Conservation (phyloP, 2,888 invertebrate genomes). For the Polyploca ridens region DNA sequence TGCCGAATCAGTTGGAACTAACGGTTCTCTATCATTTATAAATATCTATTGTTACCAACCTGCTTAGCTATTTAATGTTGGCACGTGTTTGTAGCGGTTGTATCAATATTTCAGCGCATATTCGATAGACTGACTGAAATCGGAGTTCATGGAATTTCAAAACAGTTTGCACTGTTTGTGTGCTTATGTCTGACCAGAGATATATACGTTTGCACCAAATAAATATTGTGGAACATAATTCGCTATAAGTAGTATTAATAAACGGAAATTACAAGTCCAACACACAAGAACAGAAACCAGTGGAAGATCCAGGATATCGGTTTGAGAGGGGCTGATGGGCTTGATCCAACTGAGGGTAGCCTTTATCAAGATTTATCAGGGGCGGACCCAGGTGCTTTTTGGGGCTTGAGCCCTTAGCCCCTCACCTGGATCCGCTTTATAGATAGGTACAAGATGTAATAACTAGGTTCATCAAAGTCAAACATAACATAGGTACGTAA, state of each 20-base stretch:
- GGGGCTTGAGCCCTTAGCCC: too few species aligned
- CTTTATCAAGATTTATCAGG: too few species aligned
- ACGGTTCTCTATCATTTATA: not conserved
- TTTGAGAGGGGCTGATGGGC: too few species aligned
- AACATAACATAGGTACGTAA: not conserved
- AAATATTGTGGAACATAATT: not conserved
- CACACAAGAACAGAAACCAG: not conserved
- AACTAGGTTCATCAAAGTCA: not conserved
- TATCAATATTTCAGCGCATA: not conserved
- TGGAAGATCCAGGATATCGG: too few species aligned
- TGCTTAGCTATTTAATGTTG: not conserved
- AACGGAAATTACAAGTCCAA: not conserved
- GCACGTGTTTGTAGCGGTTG: not conserved
- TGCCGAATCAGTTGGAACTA: not conserved
- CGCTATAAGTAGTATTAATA: not conserved
- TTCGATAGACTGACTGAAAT: conserved; percentile 2
- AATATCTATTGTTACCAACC: not conserved
- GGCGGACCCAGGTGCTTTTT: too few species aligned
- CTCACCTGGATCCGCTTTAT: too few species aligned
- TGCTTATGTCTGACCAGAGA: not conserved
- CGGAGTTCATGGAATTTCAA: not conserved
- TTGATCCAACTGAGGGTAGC: too few species aligned
- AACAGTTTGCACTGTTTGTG: not conserved
- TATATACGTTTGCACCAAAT: not conserved
- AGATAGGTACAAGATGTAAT: too few species aligned